Conservation (phyloP, 2,113 vertebrate genomes). For the Tauraco erythrolophus region DNA sequence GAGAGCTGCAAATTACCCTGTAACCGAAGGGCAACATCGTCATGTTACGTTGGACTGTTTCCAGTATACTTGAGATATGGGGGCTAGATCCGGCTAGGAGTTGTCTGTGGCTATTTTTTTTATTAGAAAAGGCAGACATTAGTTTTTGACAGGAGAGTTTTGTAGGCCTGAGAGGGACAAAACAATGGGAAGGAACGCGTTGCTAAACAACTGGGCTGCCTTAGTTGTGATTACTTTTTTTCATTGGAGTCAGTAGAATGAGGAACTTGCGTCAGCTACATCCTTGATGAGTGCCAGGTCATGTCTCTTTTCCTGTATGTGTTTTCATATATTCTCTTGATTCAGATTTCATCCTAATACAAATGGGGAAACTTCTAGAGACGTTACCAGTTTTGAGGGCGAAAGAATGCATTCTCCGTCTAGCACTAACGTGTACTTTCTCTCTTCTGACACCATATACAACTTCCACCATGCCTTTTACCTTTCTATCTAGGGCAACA, state of each 20-base stretch:
- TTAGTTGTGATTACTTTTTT: neutral
- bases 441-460: fast-evolving
- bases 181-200: neutral
- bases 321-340: neutral
- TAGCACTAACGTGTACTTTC: neutral
- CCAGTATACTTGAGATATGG: neutral
- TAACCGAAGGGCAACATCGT: neutral
- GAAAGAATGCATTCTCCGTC: neutral
- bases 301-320: neutral
- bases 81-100: neutral
- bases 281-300: neutral
- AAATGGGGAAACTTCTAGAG: neutral
- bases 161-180: neutral
- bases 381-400: neutral
- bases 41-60: neutral
- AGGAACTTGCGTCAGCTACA: fast-evolving
- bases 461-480: neutral
- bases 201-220: neutral
- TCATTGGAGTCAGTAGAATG: fast-evolving
- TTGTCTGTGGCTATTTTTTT: neutral
- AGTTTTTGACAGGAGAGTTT: neutral
- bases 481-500: neutral
- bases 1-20: neutral
- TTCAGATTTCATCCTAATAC: neutral
- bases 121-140: neutral